Evolutionary conservation across 1,140 invertebrate species (phyloP).

Genomic region (Eubasilissa regina): DNA sequence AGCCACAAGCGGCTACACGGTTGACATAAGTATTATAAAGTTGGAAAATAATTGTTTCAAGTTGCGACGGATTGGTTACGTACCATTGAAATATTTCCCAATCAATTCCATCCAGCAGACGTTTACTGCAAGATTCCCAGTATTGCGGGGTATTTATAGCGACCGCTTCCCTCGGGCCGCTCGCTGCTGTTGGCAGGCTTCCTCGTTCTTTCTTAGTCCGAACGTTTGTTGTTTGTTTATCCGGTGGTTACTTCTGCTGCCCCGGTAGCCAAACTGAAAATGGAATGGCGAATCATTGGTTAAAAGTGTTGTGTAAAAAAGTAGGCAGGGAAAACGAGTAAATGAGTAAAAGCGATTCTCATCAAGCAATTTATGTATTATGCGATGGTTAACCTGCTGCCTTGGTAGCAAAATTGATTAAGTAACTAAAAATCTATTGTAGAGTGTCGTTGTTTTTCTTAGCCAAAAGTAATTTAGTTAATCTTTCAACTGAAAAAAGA

Average conservation of each 20-base stretch:
- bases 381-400: no score
- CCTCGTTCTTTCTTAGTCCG: conserved; percentile 14
- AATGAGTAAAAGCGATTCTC: background rate
- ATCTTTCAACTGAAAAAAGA: no score
- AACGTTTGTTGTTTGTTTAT: conserved; percentile 22
- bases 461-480: no score
- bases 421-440: no score
- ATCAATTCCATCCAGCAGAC: conserved; percentile 24
- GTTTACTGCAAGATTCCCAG: conserved; percentile 28
- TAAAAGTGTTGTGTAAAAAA: background rate
- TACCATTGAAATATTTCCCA: conserved; percentile 36
- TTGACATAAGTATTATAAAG: no score
- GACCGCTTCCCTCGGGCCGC: background rate
- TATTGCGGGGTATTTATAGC: conserved; percentile 33
- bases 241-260: conserved; percentile 24
- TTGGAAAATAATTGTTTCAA: no score
- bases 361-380: no score
- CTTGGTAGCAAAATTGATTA: no score
- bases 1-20: no score
- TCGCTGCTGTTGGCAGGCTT: conserved; percentile 26
- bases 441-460: no score
- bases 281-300: background rate
- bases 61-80: conserved; percentile 4
- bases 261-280: conserved; percentile 11
- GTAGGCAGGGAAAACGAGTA: background rate